Conservation (phyloP, 64 coral and sea anemone genomes). For the Pocillopora verrucosa region DNA sequence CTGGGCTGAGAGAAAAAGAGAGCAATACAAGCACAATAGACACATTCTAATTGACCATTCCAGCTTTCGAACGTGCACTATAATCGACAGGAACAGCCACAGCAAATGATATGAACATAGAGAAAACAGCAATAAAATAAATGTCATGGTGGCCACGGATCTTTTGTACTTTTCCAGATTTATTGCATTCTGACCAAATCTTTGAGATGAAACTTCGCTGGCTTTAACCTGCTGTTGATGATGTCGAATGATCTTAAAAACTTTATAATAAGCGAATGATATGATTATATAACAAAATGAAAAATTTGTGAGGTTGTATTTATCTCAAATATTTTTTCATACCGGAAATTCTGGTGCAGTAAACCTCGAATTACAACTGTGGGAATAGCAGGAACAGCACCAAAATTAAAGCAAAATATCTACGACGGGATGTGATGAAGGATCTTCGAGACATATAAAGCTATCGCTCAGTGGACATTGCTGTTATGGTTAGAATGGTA, state of each 20-base stretch:
- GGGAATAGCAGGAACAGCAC: background rate
- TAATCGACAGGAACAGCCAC: background rate
- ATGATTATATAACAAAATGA: background rate
- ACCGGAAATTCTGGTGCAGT: background rate
- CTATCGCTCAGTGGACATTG: background rate
- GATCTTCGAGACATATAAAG: conserved; percentile 9
- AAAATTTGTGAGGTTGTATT: background rate
- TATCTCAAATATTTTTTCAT: background rate
- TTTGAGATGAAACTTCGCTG: background rate
- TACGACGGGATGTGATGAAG: background rate
- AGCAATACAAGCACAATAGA: background rate
- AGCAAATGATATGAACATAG: background rate
- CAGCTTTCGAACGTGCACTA: background rate
- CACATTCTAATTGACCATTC: background rate
- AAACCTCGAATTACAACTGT: background rate
- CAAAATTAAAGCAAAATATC: background rate
- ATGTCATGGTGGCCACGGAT: background rate
- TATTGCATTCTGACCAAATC: conserved; percentile 1
- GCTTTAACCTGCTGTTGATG: background rate
- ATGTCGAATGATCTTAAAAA: background rate
- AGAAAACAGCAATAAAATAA: background rate
- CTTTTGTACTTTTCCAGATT: conserved; percentile 1
- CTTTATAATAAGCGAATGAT: background rate
- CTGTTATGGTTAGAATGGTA: background rate
- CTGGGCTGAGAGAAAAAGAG: background rate